phyloP scores from a whole-genome alignment of 2,113 vertebrate species.

The Polypterus bichir region DNA sequence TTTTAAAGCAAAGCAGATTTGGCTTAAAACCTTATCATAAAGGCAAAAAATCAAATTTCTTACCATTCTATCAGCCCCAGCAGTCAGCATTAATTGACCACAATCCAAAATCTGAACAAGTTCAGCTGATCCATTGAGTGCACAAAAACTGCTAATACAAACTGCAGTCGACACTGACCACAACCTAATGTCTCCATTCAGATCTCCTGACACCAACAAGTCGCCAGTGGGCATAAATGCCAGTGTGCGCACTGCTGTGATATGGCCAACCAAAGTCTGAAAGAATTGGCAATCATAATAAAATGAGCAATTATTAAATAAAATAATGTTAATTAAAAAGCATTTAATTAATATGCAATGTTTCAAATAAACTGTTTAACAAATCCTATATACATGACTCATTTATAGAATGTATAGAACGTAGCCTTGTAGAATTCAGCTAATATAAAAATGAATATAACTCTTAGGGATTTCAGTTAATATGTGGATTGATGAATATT shows the following conservation, averaged over 20 bases:
- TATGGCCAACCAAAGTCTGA: constrained; percentile 52
- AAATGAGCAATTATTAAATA: too few species aligned
- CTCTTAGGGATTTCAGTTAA: too few species aligned
- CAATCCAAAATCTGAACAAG: constrained; percentile 43
- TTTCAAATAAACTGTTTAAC: too few species aligned
- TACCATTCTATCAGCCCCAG: constrained; percentile 62
- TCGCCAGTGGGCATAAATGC: constrained; percentile 50
- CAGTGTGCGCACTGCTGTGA: constrained; percentile 50
- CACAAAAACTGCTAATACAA: constrained; percentile 54
- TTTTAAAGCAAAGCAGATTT: too few species aligned
- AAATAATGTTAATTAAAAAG: too few species aligned
- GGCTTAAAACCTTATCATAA: too few species aligned
- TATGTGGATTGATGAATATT: too few species aligned
- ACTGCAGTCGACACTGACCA: constrained; percentile 56
- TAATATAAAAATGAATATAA: too few species aligned
- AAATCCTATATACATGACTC: too few species aligned
- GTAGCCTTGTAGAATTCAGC: too few species aligned
- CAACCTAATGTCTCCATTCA: constrained; percentile 58
- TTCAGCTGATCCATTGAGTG: constrained; percentile 51
- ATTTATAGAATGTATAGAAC: too few species aligned
- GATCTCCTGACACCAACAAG: constrained; percentile 52
- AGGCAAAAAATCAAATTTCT: constrained; percentile 8
- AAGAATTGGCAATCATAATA: background rate
- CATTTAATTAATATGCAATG: too few species aligned
- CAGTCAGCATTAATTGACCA: constrained; percentile 52